Base-by-base conservation (phyloP, 2,888 invertebrate genomes). In the Lumbricus terrestris region DNA sequence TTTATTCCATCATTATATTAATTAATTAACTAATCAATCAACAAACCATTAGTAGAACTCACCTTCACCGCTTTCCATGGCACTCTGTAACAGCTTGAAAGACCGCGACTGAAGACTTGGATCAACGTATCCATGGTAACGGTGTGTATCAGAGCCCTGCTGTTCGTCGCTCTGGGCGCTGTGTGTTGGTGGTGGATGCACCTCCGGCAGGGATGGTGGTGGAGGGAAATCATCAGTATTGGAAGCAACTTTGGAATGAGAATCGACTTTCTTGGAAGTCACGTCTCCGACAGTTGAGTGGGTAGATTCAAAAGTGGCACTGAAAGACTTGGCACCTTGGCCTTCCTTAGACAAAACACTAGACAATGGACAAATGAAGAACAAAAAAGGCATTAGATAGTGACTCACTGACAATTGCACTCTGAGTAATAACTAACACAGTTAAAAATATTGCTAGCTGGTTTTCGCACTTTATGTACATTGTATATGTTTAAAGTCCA, bases 31-130 rank as follows among this genome's bases (percentile, higher is more conserved):
- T 8, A 69, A n/a, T 8, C 4, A 29, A 54, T 33, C 85, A n/a
- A 69, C n/a, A 4, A 16, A 16, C 69, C 11, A n/a, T 3, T 54
- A 54, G 8, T 35, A 37, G 34, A 37, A 85, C 35, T 85, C 35
- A 85, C 85, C 85, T 85, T 85, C 85, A 35, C 85, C 85, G 23
- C 85, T 85, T 18, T 85, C 85, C 85, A 85, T 85, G 23, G 85
- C 85, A 85, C 85, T 85, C 85, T 85, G 85, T 37, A 85, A 35
- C 29, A 85, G 85, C 37, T 85, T 85, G 37, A 85, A 85, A 23
- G 85, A 85, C 23, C 85, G 85, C 18, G 85, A 85, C 35, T 85
- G 85, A 37, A 85, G 34, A 85, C 85, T 37, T 35, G 85, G 85
- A 23, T 85, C 85, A 34, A 85, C 85, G 16, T 85, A 85, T 37